Percentiles rank a stretch among this genome's conserved stretches.
phyloP scores from a whole-genome alignment of 2,888 invertebrate species.

The Acleris literana region DNA sequence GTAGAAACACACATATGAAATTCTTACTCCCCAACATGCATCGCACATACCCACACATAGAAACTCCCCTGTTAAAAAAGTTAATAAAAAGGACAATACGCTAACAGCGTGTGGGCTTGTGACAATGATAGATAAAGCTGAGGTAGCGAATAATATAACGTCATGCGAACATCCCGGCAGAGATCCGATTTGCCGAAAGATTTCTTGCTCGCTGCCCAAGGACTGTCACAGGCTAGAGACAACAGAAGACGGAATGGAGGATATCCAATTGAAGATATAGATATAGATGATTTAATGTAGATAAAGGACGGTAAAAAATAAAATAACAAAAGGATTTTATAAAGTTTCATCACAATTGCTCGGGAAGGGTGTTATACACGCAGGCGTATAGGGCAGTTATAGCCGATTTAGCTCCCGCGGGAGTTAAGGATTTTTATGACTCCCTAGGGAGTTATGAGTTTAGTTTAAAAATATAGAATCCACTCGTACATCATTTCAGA shows the following conservation, averaged over 20 bases:
- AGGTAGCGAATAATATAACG: conserved; percentile 63
- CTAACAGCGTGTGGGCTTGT: conserved; percentile 42
- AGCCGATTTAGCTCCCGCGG: no score
- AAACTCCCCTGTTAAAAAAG: conserved; percentile 30
- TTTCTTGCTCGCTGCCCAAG: conserved; percentile 36
- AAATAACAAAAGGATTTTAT: no score
- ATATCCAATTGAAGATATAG: background rate
- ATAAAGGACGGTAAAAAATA: no score
- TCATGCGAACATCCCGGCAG: conserved; percentile 55
- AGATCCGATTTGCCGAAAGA: conserved; percentile 49
- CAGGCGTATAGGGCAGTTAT: no score
- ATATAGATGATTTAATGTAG: background rate
- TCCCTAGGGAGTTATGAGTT: no score
- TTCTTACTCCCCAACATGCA: background rate
- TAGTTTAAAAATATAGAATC: no score
- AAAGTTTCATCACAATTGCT: no score
- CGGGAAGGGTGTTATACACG: no score
- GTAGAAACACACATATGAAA: background rate
- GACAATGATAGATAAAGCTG: conserved; percentile 65
- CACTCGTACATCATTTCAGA: no score
- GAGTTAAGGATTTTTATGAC: no score
- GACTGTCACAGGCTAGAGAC: conserved; percentile 5
- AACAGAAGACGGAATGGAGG: conserved; percentile 8
- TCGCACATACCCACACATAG: conserved; percentile 20
- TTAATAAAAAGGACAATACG: conserved; percentile 38